phyloP scores from a whole-genome alignment of 2,888 invertebrate species.

The Heliconius ethilla region DNA sequence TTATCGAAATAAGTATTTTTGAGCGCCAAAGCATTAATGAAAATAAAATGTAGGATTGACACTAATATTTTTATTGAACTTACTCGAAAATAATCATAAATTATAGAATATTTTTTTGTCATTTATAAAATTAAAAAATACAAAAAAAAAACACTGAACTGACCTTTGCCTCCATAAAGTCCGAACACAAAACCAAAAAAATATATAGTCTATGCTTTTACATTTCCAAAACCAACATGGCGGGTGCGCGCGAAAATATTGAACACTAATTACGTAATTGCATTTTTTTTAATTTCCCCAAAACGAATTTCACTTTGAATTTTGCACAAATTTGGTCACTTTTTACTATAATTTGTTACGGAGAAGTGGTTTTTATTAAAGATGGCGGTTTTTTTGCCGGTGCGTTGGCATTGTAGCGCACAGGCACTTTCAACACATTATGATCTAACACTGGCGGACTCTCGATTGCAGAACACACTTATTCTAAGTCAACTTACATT shows the following conservation, averaged over 20 bases:
- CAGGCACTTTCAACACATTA: slow-evolving; percentile 81
- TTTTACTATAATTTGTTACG: not conserved
- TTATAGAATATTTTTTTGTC: not conserved
- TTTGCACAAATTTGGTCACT: slow-evolving; percentile 1
- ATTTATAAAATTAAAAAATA: not conserved
- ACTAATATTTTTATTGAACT: not conserved
- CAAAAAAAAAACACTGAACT: slow-evolving; percentile 37
- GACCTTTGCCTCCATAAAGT: slow-evolving; percentile 45
- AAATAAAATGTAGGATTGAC: not conserved
- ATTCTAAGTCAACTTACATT: slow-evolving; percentile 83
- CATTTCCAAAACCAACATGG: slow-evolving; percentile 44
- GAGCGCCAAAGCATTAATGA: not conserved
- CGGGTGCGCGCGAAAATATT: slow-evolving; percentile 53
- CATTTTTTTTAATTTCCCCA: slow-evolving; percentile 48
- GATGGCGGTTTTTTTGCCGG: slow-evolving; percentile 45
- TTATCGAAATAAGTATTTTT: not conserved
- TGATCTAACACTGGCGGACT: slow-evolving; percentile 81
- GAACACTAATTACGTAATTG: slow-evolving; percentile 49
- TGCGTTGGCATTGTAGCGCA: slow-evolving; percentile 77
- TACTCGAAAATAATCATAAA: not conserved
- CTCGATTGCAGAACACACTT: slow-evolving; percentile 82
- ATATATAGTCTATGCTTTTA: slow-evolving; percentile 41
- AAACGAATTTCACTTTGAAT: slow-evolving; percentile 6
- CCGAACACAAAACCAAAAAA: slow-evolving; percentile 45
- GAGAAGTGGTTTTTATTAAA: not conserved